phyloP scores from a whole-genome alignment of 2,888 invertebrate genomes.

The Nesidiocoris tenuis region DNA sequence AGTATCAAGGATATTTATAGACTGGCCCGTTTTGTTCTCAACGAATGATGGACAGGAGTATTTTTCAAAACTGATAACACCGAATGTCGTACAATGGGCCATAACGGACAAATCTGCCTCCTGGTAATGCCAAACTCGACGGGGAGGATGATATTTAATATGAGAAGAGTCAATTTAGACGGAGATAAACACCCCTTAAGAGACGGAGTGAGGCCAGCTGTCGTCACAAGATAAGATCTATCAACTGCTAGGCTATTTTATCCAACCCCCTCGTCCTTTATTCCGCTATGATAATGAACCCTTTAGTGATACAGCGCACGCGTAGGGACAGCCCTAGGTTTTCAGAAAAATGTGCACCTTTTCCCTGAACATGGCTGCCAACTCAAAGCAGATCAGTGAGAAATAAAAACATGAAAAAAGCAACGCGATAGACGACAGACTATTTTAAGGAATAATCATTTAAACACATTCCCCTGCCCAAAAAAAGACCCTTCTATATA shows the following conservation, averaged over 20 bases:
- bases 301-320: slow-evolving; percentile 1
- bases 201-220: slow-evolving; percentile 15
- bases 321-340: not conserved
- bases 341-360: not conserved
- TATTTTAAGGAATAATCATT: too few relatives aligned
- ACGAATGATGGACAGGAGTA: not conserved
- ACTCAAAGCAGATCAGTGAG: too few relatives aligned
- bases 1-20: not conserved
- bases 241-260: slow-evolving; percentile 36
- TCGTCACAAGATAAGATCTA: slow-evolving; percentile 30
- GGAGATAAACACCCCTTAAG: slow-evolving; percentile 15
- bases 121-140: not conserved
- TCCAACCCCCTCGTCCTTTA: not conserved
- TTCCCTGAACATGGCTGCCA: slow-evolving; percentile 1
- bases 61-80: not conserved
- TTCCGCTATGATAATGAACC: slow-evolving; percentile 22
- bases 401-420: too few relatives aligned
- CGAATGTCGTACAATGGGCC: slow-evolving; percentile 21
- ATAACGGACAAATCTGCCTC: slow-evolving; percentile 21
- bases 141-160: slow-evolving; percentile 33
- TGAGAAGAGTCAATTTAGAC: slow-evolving; percentile 32
- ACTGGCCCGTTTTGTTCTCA: not conserved
- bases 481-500: too few relatives aligned
- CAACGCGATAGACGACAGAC: too few relatives aligned
- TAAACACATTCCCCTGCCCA: too few relatives aligned